Evolutionary conservation across 2,888 invertebrate species (phyloP).

Genomic region (Plutella xylostella): DNA sequence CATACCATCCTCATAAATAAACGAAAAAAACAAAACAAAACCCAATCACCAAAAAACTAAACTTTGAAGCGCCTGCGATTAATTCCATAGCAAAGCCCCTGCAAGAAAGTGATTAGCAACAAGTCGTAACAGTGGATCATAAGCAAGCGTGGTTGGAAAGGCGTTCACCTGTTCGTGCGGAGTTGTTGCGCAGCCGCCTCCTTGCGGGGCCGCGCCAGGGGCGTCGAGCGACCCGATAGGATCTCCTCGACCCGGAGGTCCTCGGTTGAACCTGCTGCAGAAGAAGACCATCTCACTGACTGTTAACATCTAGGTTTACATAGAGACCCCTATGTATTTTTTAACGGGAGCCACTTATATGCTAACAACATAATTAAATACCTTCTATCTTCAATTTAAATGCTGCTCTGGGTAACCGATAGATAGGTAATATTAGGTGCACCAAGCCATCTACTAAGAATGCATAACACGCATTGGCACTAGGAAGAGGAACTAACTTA

Average conservation of each 20-base stretch:
- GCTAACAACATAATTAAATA: too few relatives aligned
- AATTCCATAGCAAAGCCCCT: too few relatives aligned
- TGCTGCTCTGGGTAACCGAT: too few relatives aligned
- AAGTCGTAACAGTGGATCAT: background rate
- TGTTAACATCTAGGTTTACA: too few relatives aligned
- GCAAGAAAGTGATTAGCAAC: background rate
- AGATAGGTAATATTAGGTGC: too few relatives aligned
- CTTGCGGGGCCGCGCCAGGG: conserved; percentile 76
- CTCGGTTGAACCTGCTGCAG: conserved; percentile 51
- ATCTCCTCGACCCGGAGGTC: conserved; percentile 56
- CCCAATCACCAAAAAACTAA: background rate
- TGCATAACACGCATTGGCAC: too few relatives aligned
- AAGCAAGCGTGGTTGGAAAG: background rate
- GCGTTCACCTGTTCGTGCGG: conserved; percentile 73
- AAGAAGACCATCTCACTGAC: conserved; percentile 1
- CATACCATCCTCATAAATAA: background rate
- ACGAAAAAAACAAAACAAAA: background rate
- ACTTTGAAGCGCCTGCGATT: background rate
- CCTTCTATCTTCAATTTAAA: too few relatives aligned
- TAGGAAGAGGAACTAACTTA: too few relatives aligned
- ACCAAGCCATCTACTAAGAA: too few relatives aligned
- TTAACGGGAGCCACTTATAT: too few relatives aligned
- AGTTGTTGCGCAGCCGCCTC: conserved; percentile 70
- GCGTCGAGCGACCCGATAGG: conserved; percentile 74
- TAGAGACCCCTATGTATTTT: too few relatives aligned